phyloP scores from a whole-genome alignment of 2,888 invertebrate species.

The Nephrocerus scutellatus region DNA sequence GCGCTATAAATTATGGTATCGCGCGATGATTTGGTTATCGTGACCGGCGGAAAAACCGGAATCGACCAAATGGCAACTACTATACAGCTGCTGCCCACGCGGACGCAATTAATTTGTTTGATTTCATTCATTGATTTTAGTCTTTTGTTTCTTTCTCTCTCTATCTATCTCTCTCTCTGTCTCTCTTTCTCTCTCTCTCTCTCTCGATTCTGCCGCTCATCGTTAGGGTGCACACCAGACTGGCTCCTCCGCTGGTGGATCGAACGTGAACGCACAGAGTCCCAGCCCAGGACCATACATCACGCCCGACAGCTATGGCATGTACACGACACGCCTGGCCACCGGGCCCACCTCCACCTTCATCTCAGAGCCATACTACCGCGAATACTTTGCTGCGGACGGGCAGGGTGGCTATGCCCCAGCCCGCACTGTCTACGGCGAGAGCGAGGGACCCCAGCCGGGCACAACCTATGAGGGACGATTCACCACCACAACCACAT shows the following conservation, averaged over 20 bases:
- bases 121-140: conserved; percentile 11
- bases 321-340: conserved; percentile 44
- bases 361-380: conserved; percentile 66
- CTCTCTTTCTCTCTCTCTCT: conserved; percentile 9
- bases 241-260: conserved; percentile 31
- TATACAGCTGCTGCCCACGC: no score
- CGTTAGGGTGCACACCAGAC: conserved; percentile 24
- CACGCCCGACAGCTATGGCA: conserved; percentile 45
- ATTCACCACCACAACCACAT: conserved; percentile 38
- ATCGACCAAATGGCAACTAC: no score
- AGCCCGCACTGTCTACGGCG: conserved; percentile 43
- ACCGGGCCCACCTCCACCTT: conserved; percentile 51
- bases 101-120: conserved; percentile 6
- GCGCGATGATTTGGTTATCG: not conserved
- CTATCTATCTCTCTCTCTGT: conserved; percentile 13
- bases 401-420: conserved; percentile 47
- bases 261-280: conserved; percentile 43
- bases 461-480: conserved; percentile 45
- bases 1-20: no score
- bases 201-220: conserved; percentile 7
- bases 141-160: conserved; percentile 13
- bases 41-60: conserved; percentile 6
- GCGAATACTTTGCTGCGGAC: conserved; percentile 65
- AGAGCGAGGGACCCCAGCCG: conserved; percentile 42
- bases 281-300: conserved; percentile 48